Evolutionary conservation across 2,113 vertebrate genomes (phyloP), one percentile per base, ranked within the genome.

Genomic region (Otocyon megalotis): DNA sequence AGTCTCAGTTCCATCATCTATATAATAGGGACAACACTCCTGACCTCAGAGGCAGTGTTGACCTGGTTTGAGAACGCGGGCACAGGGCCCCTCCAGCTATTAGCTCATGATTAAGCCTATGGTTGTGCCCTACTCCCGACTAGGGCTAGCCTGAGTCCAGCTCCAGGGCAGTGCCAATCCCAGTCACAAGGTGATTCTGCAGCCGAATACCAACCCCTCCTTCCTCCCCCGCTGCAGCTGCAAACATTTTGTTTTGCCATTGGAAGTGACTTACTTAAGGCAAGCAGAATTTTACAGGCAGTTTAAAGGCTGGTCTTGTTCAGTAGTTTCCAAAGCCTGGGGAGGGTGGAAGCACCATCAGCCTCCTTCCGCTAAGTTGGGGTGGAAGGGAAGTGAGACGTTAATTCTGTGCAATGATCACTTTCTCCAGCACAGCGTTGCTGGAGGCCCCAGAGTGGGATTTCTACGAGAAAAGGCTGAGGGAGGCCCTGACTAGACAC

Each of bases 161-260:
- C 94, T 90, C 94, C 30, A 11, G 92, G 93, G 71, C 88, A 97
- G 93, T 82, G 77, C 82, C 96, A 88, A 43, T 69, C 62, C 15
- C 19, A 67, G 90, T 85, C 71, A 67, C 69, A 88, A 96, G 96
- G 93, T 90, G 94, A 96, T 63, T 87, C 92, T 72, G 16, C 96
- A 72, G 92, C 53, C 63, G 67, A 88, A 88, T 62, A 15, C 30
- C 54, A 22, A 30, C 84, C 93, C 96, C 92, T 93, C 93, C 80
- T 92, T 14, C 80, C 58, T 86, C 90, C 63, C 69, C 89, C 7
- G 14, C 83, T 85, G 92, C 93, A 97, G 96, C 95, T 96, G 96
- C 97, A 97, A 97, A 96, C 96, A 97, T 97, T 97, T 93, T 97
- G 96, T 97, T 97, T 96, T 94, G 95, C 97, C 95, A 92, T 96